Conservation (phyloP, 2,888 invertebrate species). For the Erynnis tages region DNA sequence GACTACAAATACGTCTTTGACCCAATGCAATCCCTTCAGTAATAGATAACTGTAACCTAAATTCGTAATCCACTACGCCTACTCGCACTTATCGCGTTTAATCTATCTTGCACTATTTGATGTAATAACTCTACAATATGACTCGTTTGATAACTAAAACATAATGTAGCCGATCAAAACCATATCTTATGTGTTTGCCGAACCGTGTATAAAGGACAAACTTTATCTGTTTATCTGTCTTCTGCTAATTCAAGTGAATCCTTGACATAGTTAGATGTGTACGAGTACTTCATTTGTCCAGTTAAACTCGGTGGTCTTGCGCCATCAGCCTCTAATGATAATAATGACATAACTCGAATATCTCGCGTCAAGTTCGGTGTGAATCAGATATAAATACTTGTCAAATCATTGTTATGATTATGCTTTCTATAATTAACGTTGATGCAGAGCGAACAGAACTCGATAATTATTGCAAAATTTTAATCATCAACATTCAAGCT, state of each 20-base stretch:
- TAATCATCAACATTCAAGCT: too few relatives aligned
- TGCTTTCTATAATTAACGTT: conserved; percentile 4
- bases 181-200: conserved; percentile 7
- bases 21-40: too few relatives aligned
- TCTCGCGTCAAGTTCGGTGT: neutral
- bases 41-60: too few relatives aligned
- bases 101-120: too few relatives aligned
- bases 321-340: conserved; percentile 50
- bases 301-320: conserved; percentile 40
- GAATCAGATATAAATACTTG: conserved; percentile 19
- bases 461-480: too few relatives aligned
- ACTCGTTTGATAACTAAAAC: neutral
- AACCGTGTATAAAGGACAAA: conserved; percentile 32
- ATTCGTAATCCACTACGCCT: too few relatives aligned
- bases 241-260: conserved; percentile 48
- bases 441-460: too few relatives aligned
- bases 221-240: conserved; percentile 50
- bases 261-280: conserved; percentile 62
- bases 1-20: too few relatives aligned
- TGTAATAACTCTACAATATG: too few relatives aligned
- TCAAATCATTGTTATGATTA: conserved; percentile 26
- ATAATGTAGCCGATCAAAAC: neutral
- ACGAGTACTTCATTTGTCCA: conserved; percentile 32
- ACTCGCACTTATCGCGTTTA: too few relatives aligned
- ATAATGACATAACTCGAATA: conserved; percentile 50